Evolutionary conservation across 2,797 vertebrate genomes (phyloP).

Genomic region (Rhinella marina): DNA sequence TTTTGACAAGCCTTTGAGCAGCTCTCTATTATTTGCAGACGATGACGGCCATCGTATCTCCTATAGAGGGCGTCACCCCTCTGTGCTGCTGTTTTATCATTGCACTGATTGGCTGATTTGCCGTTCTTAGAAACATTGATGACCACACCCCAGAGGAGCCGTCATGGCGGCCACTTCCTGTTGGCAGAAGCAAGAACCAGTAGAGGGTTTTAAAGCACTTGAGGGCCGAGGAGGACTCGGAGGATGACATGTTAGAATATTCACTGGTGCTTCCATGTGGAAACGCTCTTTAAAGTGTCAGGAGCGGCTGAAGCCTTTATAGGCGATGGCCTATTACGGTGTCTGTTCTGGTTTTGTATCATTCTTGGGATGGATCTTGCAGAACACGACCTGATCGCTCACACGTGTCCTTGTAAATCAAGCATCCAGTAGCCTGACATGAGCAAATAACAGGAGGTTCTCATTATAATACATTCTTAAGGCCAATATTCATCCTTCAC

Average conservation of each 20-base stretch:
- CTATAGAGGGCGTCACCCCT: neutral
- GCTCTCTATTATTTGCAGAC: too few species aligned
- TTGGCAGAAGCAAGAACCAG: too few species aligned
- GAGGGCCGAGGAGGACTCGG: too few species aligned
- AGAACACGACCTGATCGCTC: neutral
- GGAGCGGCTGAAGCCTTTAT: neutral
- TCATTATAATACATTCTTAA: conserved; percentile 28
- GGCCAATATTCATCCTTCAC: conserved; percentile 3
- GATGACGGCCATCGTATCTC: too few species aligned
- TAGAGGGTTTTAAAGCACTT: too few species aligned
- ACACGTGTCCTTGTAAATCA: conserved; percentile 10
- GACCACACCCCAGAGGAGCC: too few species aligned
- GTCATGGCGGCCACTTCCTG: too few species aligned
- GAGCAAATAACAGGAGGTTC: conserved; percentile 11
- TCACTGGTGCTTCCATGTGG: neutral
- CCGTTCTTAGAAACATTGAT: too few species aligned
- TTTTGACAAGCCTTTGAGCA: too few species aligned
- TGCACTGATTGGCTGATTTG: too few species aligned
- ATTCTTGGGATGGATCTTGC: neutral
- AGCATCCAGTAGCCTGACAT: conserved; percentile 19
- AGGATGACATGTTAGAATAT: too few species aligned
- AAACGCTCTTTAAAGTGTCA: neutral
- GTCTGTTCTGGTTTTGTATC: neutral
- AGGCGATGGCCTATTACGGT: neutral
- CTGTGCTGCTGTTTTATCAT: too few species aligned